Conservation (phyloP, 2,888 invertebrate genomes). For the Kuschelorhynchus macadamiae region DNA sequence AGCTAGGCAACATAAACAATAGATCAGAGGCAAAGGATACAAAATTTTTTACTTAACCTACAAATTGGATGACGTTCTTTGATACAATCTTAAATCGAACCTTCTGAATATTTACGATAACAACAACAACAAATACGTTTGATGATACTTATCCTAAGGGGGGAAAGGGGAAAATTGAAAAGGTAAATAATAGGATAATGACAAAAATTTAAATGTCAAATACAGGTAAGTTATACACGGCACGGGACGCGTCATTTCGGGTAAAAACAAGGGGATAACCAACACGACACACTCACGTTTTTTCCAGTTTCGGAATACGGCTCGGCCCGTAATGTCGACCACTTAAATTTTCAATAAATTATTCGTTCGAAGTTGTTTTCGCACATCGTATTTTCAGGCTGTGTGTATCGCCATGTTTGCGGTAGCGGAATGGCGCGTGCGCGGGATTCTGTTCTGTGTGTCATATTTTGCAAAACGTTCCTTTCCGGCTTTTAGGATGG, state of each 20-base stretch:
- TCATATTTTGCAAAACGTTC: conserved; percentile 38
- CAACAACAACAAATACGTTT: conserved; percentile 1
- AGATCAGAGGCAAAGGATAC: conserved; percentile 26
- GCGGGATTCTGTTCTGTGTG: conserved; percentile 33
- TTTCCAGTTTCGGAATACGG: conserved; percentile 15
- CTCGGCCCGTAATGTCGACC: conserved; percentile 10
- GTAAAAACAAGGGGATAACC: conserved; percentile 16
- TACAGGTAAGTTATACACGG: conserved; percentile 20
- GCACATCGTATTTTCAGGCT: conserved; percentile 43
- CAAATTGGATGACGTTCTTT: conserved; percentile 19
- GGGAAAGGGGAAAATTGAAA: conserved; percentile 18
- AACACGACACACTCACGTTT: conserved; percentile 32
- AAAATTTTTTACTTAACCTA: conserved; percentile 36
- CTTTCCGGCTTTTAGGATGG: not conserved
- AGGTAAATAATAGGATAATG: conserved; percentile 29
- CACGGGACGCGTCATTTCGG: conserved; percentile 12
- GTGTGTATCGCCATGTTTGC: conserved; percentile 60
- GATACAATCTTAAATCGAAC: no score
- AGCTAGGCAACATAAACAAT: conserved; percentile 40
- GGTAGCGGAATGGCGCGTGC: conserved; percentile 51
- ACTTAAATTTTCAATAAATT: conserved; percentile 27
- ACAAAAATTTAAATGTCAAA: conserved; percentile 35
- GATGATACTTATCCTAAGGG: conserved; percentile 25
- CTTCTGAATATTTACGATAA: not conserved
- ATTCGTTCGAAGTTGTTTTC: conserved; percentile 40